Conservation (phyloP, 2,797 vertebrate genomes). For the Eulemur coronatus region DNA sequence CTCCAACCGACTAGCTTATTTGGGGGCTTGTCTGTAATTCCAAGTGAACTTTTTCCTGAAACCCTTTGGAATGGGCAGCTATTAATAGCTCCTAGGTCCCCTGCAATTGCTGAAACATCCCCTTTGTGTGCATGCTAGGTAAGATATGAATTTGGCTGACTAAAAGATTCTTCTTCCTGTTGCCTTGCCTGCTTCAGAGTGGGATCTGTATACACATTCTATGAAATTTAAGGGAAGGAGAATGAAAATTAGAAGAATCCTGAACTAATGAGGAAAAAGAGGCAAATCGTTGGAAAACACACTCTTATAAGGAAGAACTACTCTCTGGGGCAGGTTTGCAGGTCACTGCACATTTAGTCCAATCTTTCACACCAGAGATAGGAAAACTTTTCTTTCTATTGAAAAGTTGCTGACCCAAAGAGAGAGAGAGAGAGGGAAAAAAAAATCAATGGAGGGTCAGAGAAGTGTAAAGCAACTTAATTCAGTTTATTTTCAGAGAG, state of each 20-base stretch:
- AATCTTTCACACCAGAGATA: neutral
- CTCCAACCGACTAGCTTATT: fast-evolving
- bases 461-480: conserved; percentile 34
- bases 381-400: neutral
- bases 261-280: neutral
- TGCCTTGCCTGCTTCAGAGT: neutral
- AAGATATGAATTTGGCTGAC: neutral
- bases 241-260: neutral
- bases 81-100: neutral
- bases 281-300: neutral
- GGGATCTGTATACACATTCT: neutral
- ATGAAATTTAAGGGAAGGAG: neutral
- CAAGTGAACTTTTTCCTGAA: neutral
- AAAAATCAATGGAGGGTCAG: conserved; percentile 32
- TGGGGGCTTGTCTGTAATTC: neutral
- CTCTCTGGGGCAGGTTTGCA: neutral
- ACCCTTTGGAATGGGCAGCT: neutral
- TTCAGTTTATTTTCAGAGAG: conserved; percentile 59
- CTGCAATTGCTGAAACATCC: neutral
- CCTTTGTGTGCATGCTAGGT: neutral
- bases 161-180: neutral
- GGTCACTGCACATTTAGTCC: neutral
- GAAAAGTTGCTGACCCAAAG: conserved; percentile 52
- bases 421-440: neutral
- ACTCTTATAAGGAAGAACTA: neutral